phyloP scores from a whole-genome alignment of 2,797 vertebrate genomes.

The Eutrigla gurnardus region DNA sequence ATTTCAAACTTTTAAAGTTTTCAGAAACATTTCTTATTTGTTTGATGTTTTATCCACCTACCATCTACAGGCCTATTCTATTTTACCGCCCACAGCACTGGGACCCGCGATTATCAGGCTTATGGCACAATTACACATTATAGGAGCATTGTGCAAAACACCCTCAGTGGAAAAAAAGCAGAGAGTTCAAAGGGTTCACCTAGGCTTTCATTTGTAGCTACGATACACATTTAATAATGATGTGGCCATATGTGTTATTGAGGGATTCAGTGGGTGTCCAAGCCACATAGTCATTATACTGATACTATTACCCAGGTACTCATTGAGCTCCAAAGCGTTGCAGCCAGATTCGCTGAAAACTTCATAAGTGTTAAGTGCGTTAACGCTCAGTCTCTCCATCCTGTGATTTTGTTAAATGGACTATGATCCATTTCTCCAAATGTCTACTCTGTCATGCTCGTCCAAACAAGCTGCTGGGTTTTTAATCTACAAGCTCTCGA shows the following conservation, averaged over 20 bases:
- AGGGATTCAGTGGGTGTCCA: conserved; percentile 3
- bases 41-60: not conserved
- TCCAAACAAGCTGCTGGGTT: conserved; percentile 27
- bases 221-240: not conserved
- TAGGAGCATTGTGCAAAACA: not conserved
- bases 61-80: not conserved
- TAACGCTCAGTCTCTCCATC: conserved; percentile 15
- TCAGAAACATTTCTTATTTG: not conserved
- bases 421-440: conserved; percentile 34
- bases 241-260: not conserved
- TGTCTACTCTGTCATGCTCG: conserved; percentile 31
- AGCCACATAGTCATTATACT: conserved; percentile 2
- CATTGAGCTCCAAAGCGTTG: conserved; percentile 22
- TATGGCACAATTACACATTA: no score
- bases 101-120: no score
- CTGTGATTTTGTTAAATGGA: conserved; percentile 36
- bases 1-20: not conserved
- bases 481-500: conserved; percentile 1
- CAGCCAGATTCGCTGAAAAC: conserved; percentile 38
- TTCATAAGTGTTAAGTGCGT: conserved; percentile 27
- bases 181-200: not conserved
- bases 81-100: not conserved
- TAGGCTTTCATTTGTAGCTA: not conserved
- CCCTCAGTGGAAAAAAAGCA: not conserved
- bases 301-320: conserved; percentile 12